These are phyloP conservation scores for Drosophila mulleri DNA, from an alignment of 2,888 invertebrate genomes.

Conservation along the genomic window DNA sequence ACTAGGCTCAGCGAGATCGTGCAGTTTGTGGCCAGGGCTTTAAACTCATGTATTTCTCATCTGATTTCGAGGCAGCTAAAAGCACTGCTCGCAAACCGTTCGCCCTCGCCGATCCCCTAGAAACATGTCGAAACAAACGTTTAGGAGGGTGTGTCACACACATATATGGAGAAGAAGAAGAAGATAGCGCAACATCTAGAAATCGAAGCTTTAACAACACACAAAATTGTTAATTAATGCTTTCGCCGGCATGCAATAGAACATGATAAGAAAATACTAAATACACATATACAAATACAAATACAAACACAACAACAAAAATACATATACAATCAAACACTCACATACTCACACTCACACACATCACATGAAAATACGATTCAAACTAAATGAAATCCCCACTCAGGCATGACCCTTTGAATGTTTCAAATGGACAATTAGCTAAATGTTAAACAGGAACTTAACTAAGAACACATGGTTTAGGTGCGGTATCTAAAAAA, in stretches of 20 bases:
- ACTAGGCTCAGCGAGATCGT: conserved; percentile 1
- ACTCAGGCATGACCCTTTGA: conserved; percentile 76
- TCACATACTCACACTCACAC: conserved; percentile 18
- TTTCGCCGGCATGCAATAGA: conserved; percentile 24
- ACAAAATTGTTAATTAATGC: conserved; percentile 31
- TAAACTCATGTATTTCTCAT: conserved; percentile 29
- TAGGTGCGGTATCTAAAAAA: conserved; percentile 27
- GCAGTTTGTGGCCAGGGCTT: conserved; percentile 37
- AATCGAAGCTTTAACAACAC: conserved; percentile 15
- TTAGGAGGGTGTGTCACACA: conserved; percentile 68
- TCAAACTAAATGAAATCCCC: conserved; percentile 32
- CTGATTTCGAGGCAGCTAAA: conserved; percentile 60
- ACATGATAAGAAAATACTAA: conserved; percentile 10
- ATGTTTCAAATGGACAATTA: conserved; percentile 67
- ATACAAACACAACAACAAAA: conserved; percentile 9
- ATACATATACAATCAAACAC: conserved; percentile 24
- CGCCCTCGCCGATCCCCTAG: conserved; percentile 2
- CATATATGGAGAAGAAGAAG: conserved; percentile 13
- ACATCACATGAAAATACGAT: conserved; percentile 26
- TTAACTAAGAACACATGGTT: conserved; percentile 45
- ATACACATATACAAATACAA: not conserved
- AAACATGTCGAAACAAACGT: not conserved
- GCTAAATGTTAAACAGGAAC: conserved; percentile 43
- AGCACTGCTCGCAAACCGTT: conserved; percentile 30
- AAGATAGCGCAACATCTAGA: conserved; percentile 23